Evolutionary conservation across 53 echinoderm and acorn worm genomes (phyloP).

Genomic region (Holothuria leucospilota): DNA sequence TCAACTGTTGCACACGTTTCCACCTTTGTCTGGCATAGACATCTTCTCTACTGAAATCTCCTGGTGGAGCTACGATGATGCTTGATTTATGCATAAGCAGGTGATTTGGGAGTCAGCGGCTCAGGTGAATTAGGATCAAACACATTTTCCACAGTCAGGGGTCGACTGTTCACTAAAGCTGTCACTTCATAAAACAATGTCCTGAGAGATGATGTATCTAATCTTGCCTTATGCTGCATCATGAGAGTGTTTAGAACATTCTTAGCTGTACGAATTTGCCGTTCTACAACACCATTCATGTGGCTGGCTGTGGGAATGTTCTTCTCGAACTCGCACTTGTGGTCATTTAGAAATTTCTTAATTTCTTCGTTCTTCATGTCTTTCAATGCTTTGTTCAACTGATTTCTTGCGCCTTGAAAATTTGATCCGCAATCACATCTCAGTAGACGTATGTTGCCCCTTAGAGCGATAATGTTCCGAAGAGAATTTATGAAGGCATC

Average conservation of each 20-base stretch:
- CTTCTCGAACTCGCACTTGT: not conserved
- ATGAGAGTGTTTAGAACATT: not conserved
- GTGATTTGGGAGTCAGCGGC: too few species aligned
- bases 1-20: not conserved
- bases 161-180: constrained; percentile 65
- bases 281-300: constrained; percentile 9
- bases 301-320: constrained; percentile 11
- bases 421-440: constrained; percentile 63
- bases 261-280: not conserved
- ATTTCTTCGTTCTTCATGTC: not conserved
- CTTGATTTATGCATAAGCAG: constrained; percentile 60
- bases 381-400: constrained; percentile 22
- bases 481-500: constrained; percentile 45
- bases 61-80: constrained; percentile 67
- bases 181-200: constrained; percentile 63
- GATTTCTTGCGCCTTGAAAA: constrained; percentile 55
- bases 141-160: constrained; percentile 42
- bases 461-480: constrained; percentile 29
- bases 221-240: not conserved
- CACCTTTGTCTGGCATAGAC: not conserved
- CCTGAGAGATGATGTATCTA: constrained; percentile 2
- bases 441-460: constrained; percentile 12
- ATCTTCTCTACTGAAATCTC: constrained; percentile 36
- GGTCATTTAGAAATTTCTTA: not conserved
- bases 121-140: not conserved